Base-by-base conservation (phyloP, 1,140 invertebrate genomes). In the Drosophila setifemur region DNA sequence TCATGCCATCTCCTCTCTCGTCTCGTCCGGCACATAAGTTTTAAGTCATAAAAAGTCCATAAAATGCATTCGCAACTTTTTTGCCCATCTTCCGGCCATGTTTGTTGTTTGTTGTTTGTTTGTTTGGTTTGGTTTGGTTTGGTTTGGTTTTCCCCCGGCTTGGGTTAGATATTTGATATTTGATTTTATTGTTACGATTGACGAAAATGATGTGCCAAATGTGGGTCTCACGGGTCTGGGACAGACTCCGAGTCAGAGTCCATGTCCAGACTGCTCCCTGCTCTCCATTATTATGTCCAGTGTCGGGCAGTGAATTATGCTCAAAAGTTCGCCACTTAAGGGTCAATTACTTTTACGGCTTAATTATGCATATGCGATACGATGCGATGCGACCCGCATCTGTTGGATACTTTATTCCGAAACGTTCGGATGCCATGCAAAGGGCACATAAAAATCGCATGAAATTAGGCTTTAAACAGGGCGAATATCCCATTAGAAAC, bases 1-100 rank as follows among this genome's bases (percentile, higher is more conserved):
- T 33, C 49, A 12, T 11, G 44, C 26, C 25, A 14, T 16, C 44
- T 35, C 25, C 48, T 39, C 55, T 42, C 2, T 49, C 26, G 54
- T 55, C 63, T 53, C 57, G 73, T 37, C 55, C 50, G 66, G 44
- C 82, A 76, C 81, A 86, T 86, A 86, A 86, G 81, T 86, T 86
- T 86, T 44, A 58, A 86, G 76, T 86, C 81, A 78, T 86, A 86
- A 86, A 86, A 86, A 86, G 82, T 73, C 72, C 72, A 86, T 86
- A 86, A 86, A 86, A 86, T 86, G 81, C 81, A 86, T 86, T 86
- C 61, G 29, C 44, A 86, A 81, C 54, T 86, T 85, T 83, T 57
- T 45, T 28, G 8, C 42, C 37, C 16, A 6, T 45, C 23, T 33
- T 29, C 48, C 26, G 39, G 49, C 40, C 37, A n/a, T n/a, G n/a